Evolutionary conservation across 2,797 vertebrate species (phyloP).

Genomic region (Bryconaethiops microstoma): DNA sequence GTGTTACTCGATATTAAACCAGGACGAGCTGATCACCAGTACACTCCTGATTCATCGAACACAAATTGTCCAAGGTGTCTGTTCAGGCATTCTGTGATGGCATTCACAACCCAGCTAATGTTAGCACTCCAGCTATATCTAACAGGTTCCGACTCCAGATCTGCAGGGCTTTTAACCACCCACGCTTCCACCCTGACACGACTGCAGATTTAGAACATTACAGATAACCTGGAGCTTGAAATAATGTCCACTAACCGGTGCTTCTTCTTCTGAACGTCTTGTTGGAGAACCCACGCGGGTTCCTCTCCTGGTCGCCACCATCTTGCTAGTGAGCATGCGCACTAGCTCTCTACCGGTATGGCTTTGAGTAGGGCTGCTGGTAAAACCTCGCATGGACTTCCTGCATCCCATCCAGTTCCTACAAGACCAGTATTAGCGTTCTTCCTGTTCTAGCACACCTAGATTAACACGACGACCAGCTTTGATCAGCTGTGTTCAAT

Average conservation of each 20-base stretch:
- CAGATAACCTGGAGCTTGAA: background rate
- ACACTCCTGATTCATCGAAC: no score
- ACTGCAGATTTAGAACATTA: background rate
- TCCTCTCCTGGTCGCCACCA: constrained; percentile 82
- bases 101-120: background rate
- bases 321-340: constrained; percentile 62
- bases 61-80: no score
- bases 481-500: no score
- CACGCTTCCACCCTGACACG: background rate
- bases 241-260: constrained; percentile 12
- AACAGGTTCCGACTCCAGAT: background rate
- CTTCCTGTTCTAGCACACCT: no score
- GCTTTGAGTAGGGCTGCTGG: background rate
- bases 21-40: no score
- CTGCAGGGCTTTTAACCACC: background rate
- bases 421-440: no score
- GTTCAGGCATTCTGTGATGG: background rate
- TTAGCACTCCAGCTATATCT: no score
- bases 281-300: constrained; percentile 57
- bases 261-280: constrained; percentile 46
- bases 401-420: background rate
- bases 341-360: constrained; percentile 50
- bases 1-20: no score
- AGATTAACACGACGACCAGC: no score
- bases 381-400: constrained; percentile 14